These are phyloP conservation scores for Drosophila repletoides DNA, from an alignment of 1,140 invertebrate genomes.

Conservation along the genomic window DNA sequence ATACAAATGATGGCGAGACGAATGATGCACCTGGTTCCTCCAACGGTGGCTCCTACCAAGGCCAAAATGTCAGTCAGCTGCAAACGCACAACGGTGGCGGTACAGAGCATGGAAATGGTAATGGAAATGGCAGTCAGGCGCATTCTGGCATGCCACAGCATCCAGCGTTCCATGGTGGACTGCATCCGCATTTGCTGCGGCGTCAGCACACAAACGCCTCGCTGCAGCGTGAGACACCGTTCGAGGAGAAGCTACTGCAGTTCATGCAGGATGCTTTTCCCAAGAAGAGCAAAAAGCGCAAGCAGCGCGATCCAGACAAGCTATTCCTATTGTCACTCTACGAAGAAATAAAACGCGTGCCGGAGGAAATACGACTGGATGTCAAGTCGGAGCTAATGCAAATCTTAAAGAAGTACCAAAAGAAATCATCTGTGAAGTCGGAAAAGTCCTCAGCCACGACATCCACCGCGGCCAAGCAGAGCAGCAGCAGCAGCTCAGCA, in stretches of 20 bases:
- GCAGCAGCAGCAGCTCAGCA: constrained; percentile 47
- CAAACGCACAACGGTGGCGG: constrained; percentile 61
- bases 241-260: constrained; percentile 76
- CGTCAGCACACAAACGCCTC: constrained; percentile 55
- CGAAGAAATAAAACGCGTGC: constrained; percentile 77
- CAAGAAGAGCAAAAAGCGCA: constrained; percentile 79
- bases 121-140: constrained; percentile 44
- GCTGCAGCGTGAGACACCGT: constrained; percentile 59
- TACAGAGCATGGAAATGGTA: constrained; percentile 51
- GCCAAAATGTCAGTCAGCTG: constrained; percentile 59
- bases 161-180: constrained; percentile 68
- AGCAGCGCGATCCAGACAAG: constrained; percentile 75
- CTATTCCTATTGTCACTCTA: constrained; percentile 72
- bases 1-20: constrained; percentile 73
- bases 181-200: constrained; percentile 73
- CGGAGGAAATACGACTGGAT: constrained; percentile 74
- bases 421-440: constrained; percentile 69
- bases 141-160: constrained; percentile 67
- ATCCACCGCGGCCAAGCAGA: constrained; percentile 54
- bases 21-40: constrained; percentile 76
- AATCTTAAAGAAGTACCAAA: constrained; percentile 79
- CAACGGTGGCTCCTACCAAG: constrained; percentile 72
- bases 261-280: constrained; percentile 81
- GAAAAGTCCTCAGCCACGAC: constrained; percentile 63
- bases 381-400: constrained; percentile 79